phyloP scores from a whole-genome alignment of 2,888 invertebrate species.

The Heteromurus nitidus region DNA sequence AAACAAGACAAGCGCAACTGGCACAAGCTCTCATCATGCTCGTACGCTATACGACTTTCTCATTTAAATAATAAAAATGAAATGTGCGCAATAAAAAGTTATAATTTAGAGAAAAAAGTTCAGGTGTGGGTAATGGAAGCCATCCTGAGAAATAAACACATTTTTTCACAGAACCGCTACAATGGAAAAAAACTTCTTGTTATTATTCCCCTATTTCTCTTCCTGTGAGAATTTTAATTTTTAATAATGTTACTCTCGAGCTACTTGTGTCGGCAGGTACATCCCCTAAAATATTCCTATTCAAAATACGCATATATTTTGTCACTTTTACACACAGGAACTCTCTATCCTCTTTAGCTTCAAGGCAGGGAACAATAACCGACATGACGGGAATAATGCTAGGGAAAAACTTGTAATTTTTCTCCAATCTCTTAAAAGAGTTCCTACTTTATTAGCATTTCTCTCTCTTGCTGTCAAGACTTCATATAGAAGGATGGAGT shows the following conservation, averaged over 20 bases:
- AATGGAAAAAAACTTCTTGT: background rate
- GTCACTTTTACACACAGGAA: background rate
- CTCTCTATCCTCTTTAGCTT: background rate
- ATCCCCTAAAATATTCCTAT: background rate
- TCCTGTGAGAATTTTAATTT: constrained; percentile 62
- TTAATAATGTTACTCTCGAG: constrained; percentile 23
- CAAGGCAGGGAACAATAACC: constrained; percentile 43
- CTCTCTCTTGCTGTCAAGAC: background rate
- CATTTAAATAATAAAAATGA: constrained; percentile 18
- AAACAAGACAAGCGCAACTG: constrained; percentile 13
- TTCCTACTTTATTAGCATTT: constrained; percentile 28
- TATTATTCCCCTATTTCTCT: constrained; percentile 30
- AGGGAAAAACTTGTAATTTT: constrained; percentile 51
- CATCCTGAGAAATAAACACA: constrained; percentile 56
- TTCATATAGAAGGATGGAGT: background rate
- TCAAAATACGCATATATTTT: background rate
- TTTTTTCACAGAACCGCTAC: constrained; percentile 11
- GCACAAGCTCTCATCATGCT: constrained; percentile 17
- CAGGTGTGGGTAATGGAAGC: constrained; percentile 48
- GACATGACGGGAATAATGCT: constrained; percentile 49
- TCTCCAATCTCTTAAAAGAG: constrained; percentile 37
- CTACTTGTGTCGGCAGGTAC: constrained; percentile 8
- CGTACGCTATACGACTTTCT: background rate
- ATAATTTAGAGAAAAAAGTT: constrained; percentile 38
- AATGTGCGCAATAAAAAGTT: constrained; percentile 21